Base-by-base conservation (phyloP, 2,797 vertebrate species). In the Limosa lapponica region DNA sequence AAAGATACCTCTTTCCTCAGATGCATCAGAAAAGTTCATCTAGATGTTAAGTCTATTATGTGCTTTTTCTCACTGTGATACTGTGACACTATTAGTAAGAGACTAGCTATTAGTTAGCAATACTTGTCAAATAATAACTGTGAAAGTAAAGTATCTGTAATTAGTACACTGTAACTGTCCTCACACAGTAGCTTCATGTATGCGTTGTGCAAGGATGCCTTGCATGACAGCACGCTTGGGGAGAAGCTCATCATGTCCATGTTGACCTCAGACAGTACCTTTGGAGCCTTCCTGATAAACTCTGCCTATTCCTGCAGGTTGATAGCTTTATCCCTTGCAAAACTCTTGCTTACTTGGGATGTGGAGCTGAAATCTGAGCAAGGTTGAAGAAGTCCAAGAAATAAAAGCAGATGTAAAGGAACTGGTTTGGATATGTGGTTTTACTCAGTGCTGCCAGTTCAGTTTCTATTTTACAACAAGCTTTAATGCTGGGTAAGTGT, bases 361-460 rank as follows among this genome's bases (percentile, higher is more conserved):
- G 5, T 13, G 30, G 79, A 83, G 37, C 74, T 65, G 79, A 95
- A 96, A 94, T 81, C 49, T 80, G 84, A 93, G 75, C 72, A 88
- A 92, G 37, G 61, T 8, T 85, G 65, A 89, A 95, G 71, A 89
- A 77, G 34, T 67, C 30, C 79, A 83, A 88, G 80, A 92, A 92
- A 87, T 71, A 69, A 93, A 94, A 96, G 81, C 87, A 97, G 84
- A 95, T 93, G 79, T 86, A 94, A 85, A 87, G 55, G 57, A 92
- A 88, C 66, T 92, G 85, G 15, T 82, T 91, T 87, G 79, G 79
- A 69, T 92, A 61, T 91, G 89, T 91, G 89, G 87, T 85, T 96
- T 96, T 81, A 82, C 44, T 80, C 84, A 91, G 41, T 62, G 61
- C 67, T 95, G 89, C 94, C 92, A 91, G 71, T 71, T 93, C 49